A percentile compares a stretch with the other conserved stretches of the same genome.
Conservation (phyloP, 2,113 vertebrate species). For the Platichthys stellatus region DNA sequence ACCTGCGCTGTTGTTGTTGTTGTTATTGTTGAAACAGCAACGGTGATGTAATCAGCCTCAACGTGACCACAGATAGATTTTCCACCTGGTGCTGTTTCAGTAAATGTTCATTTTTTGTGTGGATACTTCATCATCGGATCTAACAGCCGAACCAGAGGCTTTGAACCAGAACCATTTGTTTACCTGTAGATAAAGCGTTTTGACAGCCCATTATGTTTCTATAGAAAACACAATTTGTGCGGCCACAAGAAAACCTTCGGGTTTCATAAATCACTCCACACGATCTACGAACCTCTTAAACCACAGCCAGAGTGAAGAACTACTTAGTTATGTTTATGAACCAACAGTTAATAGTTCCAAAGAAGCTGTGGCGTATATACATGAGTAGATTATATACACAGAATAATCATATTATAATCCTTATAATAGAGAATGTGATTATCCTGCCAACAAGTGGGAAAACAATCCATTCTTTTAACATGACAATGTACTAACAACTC, state of each 20-base stretch:
- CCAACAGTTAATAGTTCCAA: background rate
- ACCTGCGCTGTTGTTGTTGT: background rate
- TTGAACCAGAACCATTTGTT: conserved; percentile 2
- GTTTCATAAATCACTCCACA: conserved; percentile 16
- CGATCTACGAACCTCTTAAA: conserved; percentile 6
- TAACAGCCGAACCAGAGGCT: background rate
- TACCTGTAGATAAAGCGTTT: conserved; percentile 9
- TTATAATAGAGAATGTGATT: background rate
- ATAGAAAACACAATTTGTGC: conserved; percentile 10
- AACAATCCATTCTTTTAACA: background rate
- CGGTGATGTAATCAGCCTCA: background rate
- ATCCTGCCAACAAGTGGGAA: background rate
- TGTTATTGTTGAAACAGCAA: background rate
- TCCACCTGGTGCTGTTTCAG: background rate
- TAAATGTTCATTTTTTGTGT: background rate
- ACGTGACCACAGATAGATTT: background rate
- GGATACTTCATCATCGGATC: conserved; percentile 4
- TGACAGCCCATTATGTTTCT: conserved; percentile 11
- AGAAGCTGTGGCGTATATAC: background rate
- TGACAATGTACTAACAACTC: too few species aligned
- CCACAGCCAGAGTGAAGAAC: background rate
- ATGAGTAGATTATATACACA: too few species aligned
- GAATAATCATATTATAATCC: background rate
- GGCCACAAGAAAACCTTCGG: background rate
- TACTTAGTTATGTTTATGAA: background rate